Base-by-base conservation (phyloP, 2,113 vertebrate species). In the Limnothrissa miodon region DNA sequence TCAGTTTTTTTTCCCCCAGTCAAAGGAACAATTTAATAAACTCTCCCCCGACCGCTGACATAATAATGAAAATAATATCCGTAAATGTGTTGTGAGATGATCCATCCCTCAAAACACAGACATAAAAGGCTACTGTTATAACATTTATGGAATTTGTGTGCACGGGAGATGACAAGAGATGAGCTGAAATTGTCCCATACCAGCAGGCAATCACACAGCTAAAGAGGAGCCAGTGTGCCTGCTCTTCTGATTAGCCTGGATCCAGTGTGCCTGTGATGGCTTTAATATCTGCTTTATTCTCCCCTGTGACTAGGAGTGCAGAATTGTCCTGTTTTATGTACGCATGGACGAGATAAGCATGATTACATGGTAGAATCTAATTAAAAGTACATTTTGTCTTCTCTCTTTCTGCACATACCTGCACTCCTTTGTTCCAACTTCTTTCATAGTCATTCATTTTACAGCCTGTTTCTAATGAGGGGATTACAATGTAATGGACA, bases 351-450 rank as follows among this genome's bases (percentile, higher is more conserved):
- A 82, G 84, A 88, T 85, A 86, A 89, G 87, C 45, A 45, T 81
- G 81, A 89, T 86, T 86, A 80, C 83, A 48, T 86, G 82, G 82
- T 81, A 81, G 85, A 80, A 86, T 89, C 89, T 89, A 87, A 91
- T 91, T 88, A 85, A 86, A 87, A 88, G 56, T 86, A 86, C 82
- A 89, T 85, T 88, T 87, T 81, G 78, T 84, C 48, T 62, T 74
- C 44, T 33, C 42, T 81, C 81, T 83, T 84, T 78, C 33, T 59
- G 81, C 81, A 83, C 80, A 83, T 84, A 80, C 80, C 81, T 87
- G 25, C 62, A 45, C 36, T 86, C 66, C 79, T 82, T 86, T 85
- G 87, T 89, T 80, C 81, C 44, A 39, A 80, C 53, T 80, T 5
- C 9, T 21, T 82, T 56, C 66, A 51, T 39, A 59, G 81, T 39